Percentiles rank a stretch among this genome's conserved stretches.
phyloP scores from a whole-genome alignment of 1,140 invertebrate species.

The Drosophila eugracilis region DNA sequence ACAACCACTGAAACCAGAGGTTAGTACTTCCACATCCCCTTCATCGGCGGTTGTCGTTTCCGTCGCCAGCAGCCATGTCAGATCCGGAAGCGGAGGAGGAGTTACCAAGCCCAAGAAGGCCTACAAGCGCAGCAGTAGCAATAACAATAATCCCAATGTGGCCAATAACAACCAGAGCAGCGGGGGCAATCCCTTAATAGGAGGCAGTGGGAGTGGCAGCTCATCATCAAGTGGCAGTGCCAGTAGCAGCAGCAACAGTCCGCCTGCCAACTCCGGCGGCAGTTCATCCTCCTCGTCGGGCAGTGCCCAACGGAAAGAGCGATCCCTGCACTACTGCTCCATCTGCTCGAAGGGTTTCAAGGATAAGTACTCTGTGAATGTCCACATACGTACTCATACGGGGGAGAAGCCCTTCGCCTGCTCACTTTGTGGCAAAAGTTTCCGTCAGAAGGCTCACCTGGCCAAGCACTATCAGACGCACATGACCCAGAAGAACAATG shows the following conservation, averaged over 20 bases:
- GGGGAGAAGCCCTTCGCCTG: slow-evolving; percentile 95
- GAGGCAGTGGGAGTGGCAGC: slow-evolving; percentile 49
- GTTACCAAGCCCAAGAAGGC: slow-evolving; percentile 84
- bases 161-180: slow-evolving; percentile 65
- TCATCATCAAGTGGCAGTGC: slow-evolving; percentile 71
- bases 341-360: slow-evolving; percentile 97
- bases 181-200: slow-evolving; percentile 85
- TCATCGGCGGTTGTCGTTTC: slow-evolving; percentile 39
- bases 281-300: slow-evolving; percentile 67
- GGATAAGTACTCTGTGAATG: slow-evolving; percentile 96
- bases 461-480: slow-evolving; percentile 99
- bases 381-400: slow-evolving; percentile 95
- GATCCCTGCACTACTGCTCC: slow-evolving; percentile 94
- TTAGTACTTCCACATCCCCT: slow-evolving; percentile 62
- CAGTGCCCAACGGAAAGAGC: slow-evolving; percentile 89
- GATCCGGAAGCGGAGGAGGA: slow-evolving; percentile 43
- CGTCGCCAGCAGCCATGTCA: slow-evolving; percentile 1
- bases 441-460: slow-evolving; percentile 97
- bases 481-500: slow-evolving; percentile 90
- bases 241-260: slow-evolving; percentile 73
- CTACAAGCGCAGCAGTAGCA: slow-evolving; percentile 85
- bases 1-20: slow-evolving; percentile 76
- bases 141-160: slow-evolving; percentile 71
- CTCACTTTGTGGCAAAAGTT: slow-evolving; percentile 94
- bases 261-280: slow-evolving; percentile 61